A percentile compares a stretch with the other conserved stretches of the same genome.
phyloP scores from a whole-genome alignment of 2,888 invertebrate species.

The Xestia rhomboidea region DNA sequence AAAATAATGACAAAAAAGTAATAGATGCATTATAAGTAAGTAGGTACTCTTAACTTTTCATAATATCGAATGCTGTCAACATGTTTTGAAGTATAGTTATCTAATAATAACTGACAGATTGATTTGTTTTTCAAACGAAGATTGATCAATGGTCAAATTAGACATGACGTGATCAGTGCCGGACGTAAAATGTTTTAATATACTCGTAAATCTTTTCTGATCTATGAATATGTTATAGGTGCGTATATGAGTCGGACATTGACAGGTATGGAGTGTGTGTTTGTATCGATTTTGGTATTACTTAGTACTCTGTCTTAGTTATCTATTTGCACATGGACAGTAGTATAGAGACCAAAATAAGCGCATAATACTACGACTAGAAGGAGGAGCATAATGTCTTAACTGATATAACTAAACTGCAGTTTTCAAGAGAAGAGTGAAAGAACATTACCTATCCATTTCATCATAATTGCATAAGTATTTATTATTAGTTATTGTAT shows the following conservation, averaged over 20 bases:
- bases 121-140: constrained; percentile 66
- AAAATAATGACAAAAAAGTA: not conserved
- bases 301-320: not conserved
- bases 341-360: not conserved
- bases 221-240: constrained; percentile 47
- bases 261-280: constrained; percentile 19
- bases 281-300: constrained; percentile 13
- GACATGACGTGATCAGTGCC: constrained; percentile 62
- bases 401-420: no score
- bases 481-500: no score
- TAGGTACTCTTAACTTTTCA: constrained; percentile 34
- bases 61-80: constrained; percentile 61
- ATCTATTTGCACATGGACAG: not conserved
- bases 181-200: constrained; percentile 62
- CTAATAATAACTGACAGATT: constrained; percentile 69
- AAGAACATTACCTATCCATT: no score
- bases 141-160: constrained; percentile 64
- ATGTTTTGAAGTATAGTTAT: constrained; percentile 67
- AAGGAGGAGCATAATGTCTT: no score
- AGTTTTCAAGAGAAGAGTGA: no score
- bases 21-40: constrained; percentile 8
- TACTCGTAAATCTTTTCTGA: constrained; percentile 61
- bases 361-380: not conserved
- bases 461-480: no score
- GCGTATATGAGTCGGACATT: constrained; percentile 20